Evolutionary conservation across 2,113 vertebrate genomes (phyloP), one percentile per base, ranked within the genome.

Genomic region (Symphodus melops): DNA sequence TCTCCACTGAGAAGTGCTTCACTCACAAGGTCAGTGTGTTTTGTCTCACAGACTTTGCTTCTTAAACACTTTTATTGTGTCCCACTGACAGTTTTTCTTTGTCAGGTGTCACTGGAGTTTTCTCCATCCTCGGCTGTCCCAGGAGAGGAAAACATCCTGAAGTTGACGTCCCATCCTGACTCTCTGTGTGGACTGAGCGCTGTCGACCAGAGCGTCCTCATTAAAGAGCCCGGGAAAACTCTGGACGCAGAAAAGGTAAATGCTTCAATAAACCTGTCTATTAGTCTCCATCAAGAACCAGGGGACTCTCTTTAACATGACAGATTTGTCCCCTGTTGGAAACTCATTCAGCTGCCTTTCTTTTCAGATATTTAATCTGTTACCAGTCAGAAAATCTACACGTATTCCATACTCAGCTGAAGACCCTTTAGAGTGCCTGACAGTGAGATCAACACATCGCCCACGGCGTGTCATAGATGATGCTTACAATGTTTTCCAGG

Each of bases 171-270:
- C 13, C 82, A 91, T 4, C 90, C 95, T 11, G 71, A 91, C n/a
- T 97, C 96, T 13, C 84, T 97, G 3, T 97, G 96, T 19, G 96
- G 92, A 0, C 57, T 97, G 52, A 93, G 93, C 1, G 95, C 92
- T 0, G 86, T 97, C 1, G 96, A 98, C 78, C 78, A 94, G 66
- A 96, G 96, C 0, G 85, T 97, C 28, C 91, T 95, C 28, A 91
- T 98, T 58, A 37, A 95, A 85, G 94, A 84, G 20, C 91, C 95
- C 0, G 94, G 94, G 25, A 84, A 92, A 17, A 93, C 93, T 70
- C 90, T 98, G 7, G 8, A 75, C 5, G 63, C 68, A 19, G 68
- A 91, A 0, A 88, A 73, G 88, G 93, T 94, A 59, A 41, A 14
- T 25, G 6, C 8, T 36, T 3, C 1, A 33, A 33, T 33, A 23